Conservation (phyloP, 2,113 vertebrate genomes). For the Lanius ludovicianus region DNA sequence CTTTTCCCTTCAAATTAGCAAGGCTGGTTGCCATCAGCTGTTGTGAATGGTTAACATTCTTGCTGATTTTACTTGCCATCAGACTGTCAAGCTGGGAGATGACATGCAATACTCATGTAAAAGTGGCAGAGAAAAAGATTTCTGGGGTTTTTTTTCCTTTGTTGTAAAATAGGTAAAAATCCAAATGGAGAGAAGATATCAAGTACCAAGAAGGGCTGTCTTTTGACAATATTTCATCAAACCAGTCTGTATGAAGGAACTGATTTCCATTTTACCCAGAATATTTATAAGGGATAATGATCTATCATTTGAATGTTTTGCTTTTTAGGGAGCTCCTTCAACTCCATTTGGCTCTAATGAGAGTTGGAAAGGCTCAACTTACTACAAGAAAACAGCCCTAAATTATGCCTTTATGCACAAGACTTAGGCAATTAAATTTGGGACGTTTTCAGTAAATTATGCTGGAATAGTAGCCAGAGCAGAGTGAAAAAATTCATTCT, state of each 20-base stretch:
- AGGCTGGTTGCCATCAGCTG: neutral
- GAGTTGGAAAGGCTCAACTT: neutral
- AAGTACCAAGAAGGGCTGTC: neutral
- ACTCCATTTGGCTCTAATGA: neutral
- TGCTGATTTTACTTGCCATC: slow-evolving; percentile 1
- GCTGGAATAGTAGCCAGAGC: neutral
- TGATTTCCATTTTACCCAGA: neutral
- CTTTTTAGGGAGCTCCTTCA: neutral
- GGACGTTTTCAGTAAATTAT: neutral
- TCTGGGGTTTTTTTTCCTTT: neutral
- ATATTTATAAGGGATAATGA: neutral
- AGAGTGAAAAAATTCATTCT: neutral
- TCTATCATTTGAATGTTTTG: neutral
- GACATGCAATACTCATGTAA: neutral
- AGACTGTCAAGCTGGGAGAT: neutral
- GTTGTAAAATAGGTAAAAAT: neutral
- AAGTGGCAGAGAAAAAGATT: neutral
- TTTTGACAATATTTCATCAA: neutral
- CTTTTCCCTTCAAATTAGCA: neutral
- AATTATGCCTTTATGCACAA: neutral
- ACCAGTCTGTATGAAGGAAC: neutral
- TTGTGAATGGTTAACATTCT: neutral
- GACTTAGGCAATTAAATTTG: neutral
- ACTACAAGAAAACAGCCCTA: neutral
- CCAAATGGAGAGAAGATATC: neutral